Evolutionary conservation across 2,797 vertebrate species (phyloP).

Genomic region (Enteromius fasciolatus): DNA sequence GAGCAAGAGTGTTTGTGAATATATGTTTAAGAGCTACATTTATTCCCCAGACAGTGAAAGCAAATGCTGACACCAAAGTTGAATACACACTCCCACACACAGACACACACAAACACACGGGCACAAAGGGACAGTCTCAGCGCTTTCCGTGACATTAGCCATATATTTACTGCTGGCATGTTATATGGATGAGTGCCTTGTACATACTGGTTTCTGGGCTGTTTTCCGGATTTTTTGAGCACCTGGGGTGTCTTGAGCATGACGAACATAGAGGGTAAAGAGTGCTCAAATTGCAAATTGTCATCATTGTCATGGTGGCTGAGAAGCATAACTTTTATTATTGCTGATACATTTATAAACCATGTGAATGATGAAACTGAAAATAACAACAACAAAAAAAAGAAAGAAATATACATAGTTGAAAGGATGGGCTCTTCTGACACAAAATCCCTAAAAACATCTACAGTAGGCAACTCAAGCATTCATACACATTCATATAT

Average conservation of each 20-base stretch:
- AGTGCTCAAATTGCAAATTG: conserved; percentile 6
- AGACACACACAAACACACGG: conserved; percentile 22
- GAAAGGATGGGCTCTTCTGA: not conserved
- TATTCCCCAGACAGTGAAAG: conserved; percentile 49
- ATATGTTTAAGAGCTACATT: conserved; percentile 54
- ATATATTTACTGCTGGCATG: conserved; percentile 49
- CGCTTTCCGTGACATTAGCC: conserved; percentile 52
- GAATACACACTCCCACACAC: conserved; percentile 17
- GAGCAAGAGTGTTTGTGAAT: conserved; percentile 41
- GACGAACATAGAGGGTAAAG: not conserved
- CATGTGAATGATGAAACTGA: not conserved
- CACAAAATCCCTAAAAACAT: not conserved
- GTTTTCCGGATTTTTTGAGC: conserved; percentile 33
- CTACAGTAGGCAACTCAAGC: not conserved
- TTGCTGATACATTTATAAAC: not conserved
- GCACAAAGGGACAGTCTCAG: conserved; percentile 27
- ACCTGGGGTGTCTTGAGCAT: conserved; percentile 31
- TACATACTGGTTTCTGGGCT: conserved; percentile 14
- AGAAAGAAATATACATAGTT: not conserved
- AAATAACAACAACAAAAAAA: not conserved
- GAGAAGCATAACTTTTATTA: not conserved
- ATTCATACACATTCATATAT: not conserved
- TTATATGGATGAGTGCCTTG: conserved; percentile 39
- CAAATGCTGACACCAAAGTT: conserved; percentile 38
- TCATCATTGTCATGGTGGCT: not conserved